Base-by-base conservation (phyloP, 2,113 vertebrate species). In the Acanthochromis polyacanthus region DNA sequence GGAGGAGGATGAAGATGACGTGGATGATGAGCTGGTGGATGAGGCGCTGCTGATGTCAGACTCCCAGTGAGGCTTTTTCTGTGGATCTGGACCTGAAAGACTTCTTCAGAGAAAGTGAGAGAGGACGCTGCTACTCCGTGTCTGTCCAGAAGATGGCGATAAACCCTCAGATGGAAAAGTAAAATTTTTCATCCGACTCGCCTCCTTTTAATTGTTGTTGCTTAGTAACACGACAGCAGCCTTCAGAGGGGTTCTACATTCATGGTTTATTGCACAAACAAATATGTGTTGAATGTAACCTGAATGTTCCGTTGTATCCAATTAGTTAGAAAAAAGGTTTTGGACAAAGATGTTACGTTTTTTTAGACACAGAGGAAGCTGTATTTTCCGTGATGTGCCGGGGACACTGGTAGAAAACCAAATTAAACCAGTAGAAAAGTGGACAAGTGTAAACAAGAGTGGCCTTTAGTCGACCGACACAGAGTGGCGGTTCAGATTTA, bases 251-350 rank as follows among this genome's bases (percentile, higher is more conserved):
- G 48, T 64, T 91, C 83, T 91, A 91, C 84, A 82, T 84, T 89
- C 68, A 81, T 74, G 55, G 19, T 93, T 93, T 91, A 91, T 92
- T 91, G 73, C 67, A 92, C 82, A 89, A 73, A 84, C 75, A 86
- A 73, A 62, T 59, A 73, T 70, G 53, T 55, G 15, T 71, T 5
- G 5, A 43, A 23, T 77, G 68, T 63, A 66, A 84, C 55, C 64
- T 66, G 56, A 79, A 81, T 74, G 68, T 43, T 65, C 28, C 0
- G 25, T 45, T 55, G 70, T 30, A 71, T 71, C 55, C 68, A 78
- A 61, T 85, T 15, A 60, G 22, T 76, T 71, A 61, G n/a, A 79
- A 81, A 88, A 90, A 84, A 36, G 6, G 17, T 1, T 1, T 77
- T 59, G 56, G 63, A 81, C 38, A 50, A 45, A 69, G 62, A 30